Conservation (phyloP, 2,797 vertebrate species). For the Tiaroga cobitis region DNA sequence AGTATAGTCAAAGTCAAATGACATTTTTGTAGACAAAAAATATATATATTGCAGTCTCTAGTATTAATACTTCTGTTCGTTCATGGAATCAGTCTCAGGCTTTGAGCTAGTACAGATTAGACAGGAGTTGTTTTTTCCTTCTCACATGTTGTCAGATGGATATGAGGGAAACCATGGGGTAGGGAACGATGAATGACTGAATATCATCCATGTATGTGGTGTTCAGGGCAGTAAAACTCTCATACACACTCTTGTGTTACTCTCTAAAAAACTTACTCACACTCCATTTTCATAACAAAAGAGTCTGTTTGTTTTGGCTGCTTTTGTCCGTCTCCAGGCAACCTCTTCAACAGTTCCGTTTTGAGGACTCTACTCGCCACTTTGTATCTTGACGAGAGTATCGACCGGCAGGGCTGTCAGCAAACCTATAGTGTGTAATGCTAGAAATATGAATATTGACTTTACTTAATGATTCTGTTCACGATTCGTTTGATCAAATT, state of each 20-base stretch:
- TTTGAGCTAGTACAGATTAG: not conserved
- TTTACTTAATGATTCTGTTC: not conserved
- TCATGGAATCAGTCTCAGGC: not conserved
- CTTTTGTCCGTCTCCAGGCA: constrained; percentile 62
- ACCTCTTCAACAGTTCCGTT: constrained; percentile 58
- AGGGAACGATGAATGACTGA: not conserved
- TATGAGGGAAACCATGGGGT: not conserved
- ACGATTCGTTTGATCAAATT: not conserved
- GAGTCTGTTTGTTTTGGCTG: constrained; percentile 58
- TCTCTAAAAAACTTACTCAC: constrained; percentile 69
- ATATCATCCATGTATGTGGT: not conserved
- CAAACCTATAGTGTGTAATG: not conserved
- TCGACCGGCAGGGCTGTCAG: constrained; percentile 1
- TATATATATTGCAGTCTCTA: not conserved
- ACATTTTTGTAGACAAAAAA: not conserved
- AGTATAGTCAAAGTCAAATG: not conserved
- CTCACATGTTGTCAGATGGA: not conserved
- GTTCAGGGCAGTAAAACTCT: constrained; percentile 57
- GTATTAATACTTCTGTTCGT: not conserved
- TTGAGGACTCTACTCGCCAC: constrained; percentile 39
- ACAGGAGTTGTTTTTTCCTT: not conserved
- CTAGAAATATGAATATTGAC: not conserved
- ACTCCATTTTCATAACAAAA: constrained; percentile 62
- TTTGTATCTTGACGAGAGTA: constrained; percentile 40
- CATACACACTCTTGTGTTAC: constrained; percentile 41